Conservation (phyloP, 2,113 vertebrate genomes). For the Oryzias melastigma region DNA sequence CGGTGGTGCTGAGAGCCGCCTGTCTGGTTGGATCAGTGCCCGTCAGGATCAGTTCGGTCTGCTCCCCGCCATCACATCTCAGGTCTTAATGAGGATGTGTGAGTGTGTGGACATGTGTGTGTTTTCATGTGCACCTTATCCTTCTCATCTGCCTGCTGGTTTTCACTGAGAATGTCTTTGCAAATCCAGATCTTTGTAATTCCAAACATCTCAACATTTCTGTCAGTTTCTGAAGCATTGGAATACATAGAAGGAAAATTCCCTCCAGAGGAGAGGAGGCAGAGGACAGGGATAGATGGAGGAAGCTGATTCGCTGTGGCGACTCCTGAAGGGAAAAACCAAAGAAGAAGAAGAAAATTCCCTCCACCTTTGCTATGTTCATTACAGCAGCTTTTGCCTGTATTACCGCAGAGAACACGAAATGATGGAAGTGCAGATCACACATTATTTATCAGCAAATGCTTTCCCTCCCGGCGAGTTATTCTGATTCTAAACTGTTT, state of each 20-base stretch:
- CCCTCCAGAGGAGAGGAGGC: background rate
- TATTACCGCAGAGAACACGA: too few relatives aligned
- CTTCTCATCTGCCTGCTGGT: constrained; percentile 17
- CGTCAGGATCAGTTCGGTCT: constrained; percentile 65
- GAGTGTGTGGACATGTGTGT: constrained; percentile 33
- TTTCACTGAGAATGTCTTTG: constrained; percentile 16
- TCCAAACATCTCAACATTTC: background rate
- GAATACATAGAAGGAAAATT: background rate
- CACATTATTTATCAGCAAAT: too few relatives aligned
- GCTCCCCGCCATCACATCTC: constrained; percentile 44
- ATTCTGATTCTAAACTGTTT: background rate
- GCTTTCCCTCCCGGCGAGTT: too few relatives aligned
- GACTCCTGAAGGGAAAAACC: too few relatives aligned
- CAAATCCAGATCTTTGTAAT: constrained; percentile 16
- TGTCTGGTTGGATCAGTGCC: constrained; percentile 66
- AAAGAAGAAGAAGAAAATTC: too few relatives aligned
- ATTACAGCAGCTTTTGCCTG: too few relatives aligned
- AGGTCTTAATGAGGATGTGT: constrained; percentile 50
- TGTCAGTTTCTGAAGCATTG: constrained; percentile 12
- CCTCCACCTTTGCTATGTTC: too few relatives aligned
- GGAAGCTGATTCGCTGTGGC: too few relatives aligned
- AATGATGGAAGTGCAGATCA: too few relatives aligned
- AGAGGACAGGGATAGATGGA: too few relatives aligned
- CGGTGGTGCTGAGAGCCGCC: constrained; percentile 54
- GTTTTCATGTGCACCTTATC: constrained; percentile 15